Base-by-base conservation (phyloP, 2,797 vertebrate species). In the Fundulus diaphanus region DNA sequence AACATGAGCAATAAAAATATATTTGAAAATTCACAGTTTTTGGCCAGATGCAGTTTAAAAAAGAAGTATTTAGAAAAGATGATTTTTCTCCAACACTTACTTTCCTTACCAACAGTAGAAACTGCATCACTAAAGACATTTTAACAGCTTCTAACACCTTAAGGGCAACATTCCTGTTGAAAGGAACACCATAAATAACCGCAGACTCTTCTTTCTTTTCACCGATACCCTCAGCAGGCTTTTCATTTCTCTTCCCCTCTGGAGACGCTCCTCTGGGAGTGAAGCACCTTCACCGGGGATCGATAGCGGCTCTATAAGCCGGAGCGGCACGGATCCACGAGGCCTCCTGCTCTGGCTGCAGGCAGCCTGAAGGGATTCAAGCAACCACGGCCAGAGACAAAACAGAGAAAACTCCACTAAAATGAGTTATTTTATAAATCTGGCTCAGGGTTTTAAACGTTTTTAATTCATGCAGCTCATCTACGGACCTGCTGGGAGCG, bases 301-400 rank as follows among this genome's bases (percentile, higher is more conserved):
- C 82, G 56, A 80, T 82, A 48, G 5, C 52, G 20, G 13, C 61
- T 83, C 74, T 3, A 73, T 70, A 46, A 13, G 27, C 54, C 20
- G 29, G 31, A 61, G 5, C 1, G 16, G 51, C 67, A 56, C 27
- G 29, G 59, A 83, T 81, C 69, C n/a, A 84, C 77, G 57, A 61
- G 46, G 3, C 1, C 54, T 67, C 7, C 24, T 40, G 81, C 11
- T 56, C 7, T 1, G 20, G 13, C 24, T 1, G 0, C 33, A 29
- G 52, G 57, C 29, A 24, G 27, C 29, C 7, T 6, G 56, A 9
- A 76, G 52, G 29, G 0, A 77, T 76, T 49, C 48, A 22, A 18
- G 0, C 7, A 0, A 18, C 35, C 49, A 7, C 35, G 20, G 12
- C 27, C 27, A 29, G 4, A 56, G n/a, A 31, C n/a, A 24, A 54